These are phyloP conservation scores for Drosophila parvula DNA, from an alignment of 1,140 invertebrate species.

Conservation along the genomic window DNA sequence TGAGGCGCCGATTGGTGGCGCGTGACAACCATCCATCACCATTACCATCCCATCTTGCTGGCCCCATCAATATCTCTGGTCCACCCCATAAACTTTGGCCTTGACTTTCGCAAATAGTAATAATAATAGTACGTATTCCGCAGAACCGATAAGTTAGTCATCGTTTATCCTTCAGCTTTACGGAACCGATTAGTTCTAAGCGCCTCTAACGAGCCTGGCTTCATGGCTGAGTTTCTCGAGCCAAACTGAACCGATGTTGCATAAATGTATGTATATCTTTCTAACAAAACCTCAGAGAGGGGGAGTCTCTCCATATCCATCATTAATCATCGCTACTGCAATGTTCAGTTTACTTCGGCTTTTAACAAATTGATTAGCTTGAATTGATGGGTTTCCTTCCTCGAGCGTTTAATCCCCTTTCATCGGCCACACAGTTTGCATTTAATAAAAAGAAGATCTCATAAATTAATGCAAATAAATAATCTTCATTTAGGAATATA, in stretches of 20 bases:
- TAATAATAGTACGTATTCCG: conserved; percentile 35
- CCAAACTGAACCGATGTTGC: conserved; percentile 40
- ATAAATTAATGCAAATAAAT: conserved; percentile 29
- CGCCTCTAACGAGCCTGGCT: conserved; percentile 63
- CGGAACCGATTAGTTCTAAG: conserved; percentile 72
- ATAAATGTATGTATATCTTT: conserved; percentile 28
- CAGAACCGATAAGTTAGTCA: conserved; percentile 43
- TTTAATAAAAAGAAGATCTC: neutral
- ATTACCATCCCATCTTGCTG: conserved; percentile 16
- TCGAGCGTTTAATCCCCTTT: conserved; percentile 25
- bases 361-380: conserved; percentile 31
- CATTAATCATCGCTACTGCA: conserved; percentile 67
- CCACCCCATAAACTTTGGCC: conserved; percentile 12
- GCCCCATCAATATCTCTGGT: conserved; percentile 6
- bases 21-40: conserved; percentile 51
- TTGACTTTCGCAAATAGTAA: conserved; percentile 22
- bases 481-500: neutral
- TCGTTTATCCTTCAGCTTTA: conserved; percentile 61
- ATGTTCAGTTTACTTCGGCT: conserved; percentile 8
- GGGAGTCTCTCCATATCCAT: conserved; percentile 22
- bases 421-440: conserved; percentile 3
- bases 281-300: conserved; percentile 26
- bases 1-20: conserved; percentile 44
- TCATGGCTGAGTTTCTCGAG: conserved; percentile 30
- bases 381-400: conserved; percentile 31